Base-by-base conservation (phyloP, 2,797 vertebrate species). In the Poliocrania exsul region DNA sequence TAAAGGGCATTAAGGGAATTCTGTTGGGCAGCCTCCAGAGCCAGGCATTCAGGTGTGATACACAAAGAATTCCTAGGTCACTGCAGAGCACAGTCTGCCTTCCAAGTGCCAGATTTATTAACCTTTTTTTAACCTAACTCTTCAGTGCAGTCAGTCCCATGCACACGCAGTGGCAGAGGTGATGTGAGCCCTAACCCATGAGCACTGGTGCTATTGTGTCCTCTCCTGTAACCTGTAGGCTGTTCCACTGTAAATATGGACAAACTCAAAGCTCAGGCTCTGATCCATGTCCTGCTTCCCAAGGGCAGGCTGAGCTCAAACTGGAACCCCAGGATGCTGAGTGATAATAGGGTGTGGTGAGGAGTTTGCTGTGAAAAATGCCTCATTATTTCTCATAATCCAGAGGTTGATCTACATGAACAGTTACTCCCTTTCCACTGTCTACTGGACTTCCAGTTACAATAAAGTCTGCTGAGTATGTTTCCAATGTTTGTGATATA, bases 21-120 rank as follows among this genome's bases (percentile, higher is more conserved):
- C 62, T 47, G 73, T 75, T 62, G 79, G 50, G 78, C 90, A 90
- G 61, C 73, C 83, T 95, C 81, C 86, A 77, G 91, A 94, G 72
- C 90, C 42, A 84, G 86, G 54, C 81, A 88, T 51, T 91, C 57
- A 38, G 15, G 81, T 73, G 89, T 81, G 93, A 58, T 44, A 25
- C 35, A 79, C 26, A 11, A n/a, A 60, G 49, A 81, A 89, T 70
- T 94, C 70, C 89, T 82, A 54, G 58, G 74, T 90, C 85, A 95
- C 79, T 70, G 71, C 86, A 92, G 79, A 97, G 90, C 82, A 92
- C 86, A 92, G 77, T 96, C 96, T 95, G 95, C 91, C 95, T 97
- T 96, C 91, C 89, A 97, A 97, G 96, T 97, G 96, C 97, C 97
- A 96, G 95, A 96, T 81, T 82, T 65, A 75, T 87, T 29, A 62